Base-by-base conservation (phyloP, 2,888 invertebrate genomes). In the Caenorhabditis zanzibari region DNA sequence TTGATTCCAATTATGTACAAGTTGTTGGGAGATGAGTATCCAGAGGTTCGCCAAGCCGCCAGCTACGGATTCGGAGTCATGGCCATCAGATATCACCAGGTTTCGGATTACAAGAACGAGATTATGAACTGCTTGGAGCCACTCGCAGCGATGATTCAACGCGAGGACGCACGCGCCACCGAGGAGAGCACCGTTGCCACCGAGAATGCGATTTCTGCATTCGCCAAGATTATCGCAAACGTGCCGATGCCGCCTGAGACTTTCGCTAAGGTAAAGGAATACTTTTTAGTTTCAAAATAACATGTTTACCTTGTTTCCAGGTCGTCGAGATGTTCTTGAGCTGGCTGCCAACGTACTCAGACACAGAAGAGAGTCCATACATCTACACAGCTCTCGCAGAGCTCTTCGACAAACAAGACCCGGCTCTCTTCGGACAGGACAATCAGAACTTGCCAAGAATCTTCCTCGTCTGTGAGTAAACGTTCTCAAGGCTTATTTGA, bases 201-300 rank as follows among this genome's bases (percentile, higher is more conserved):
- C 2, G 99, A 99, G 93, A 99, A 99, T 93, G 97, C 97, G 19
- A 97, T 99, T 88, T 96, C 98, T n/a, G 98, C 99, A 3, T 96
- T 98, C 77, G 96, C 97, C 64, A 99, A 99, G 95, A 98, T 99
- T 92, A 95, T 91, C 28, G 52, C 24, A 10, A 79, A 83, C 32
- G 83, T 83, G 12, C 79, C 79, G 44, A 63, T 83, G 32, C 74
- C 74, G 19, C 28, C 61, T 10, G 79, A 79, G 14, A 71, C 49
- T 6, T 75, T 71, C 32, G 22, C 49, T 35, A 69, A 72, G 66
- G 82, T 82, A 66, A 7, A n/a, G n/a, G n/a, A n/a, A n/a, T n/a
- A n/a, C n/a, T n/a, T n/a, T n/a, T n/a, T n/a, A n/a, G n/a, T n/a
- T n/a, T n/a, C n/a, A n/a, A n/a, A n/a, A n/a, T n/a, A n/a, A n/a